These are phyloP conservation scores for Acrocephalus arundinaceus DNA, from an alignment of 2,113 vertebrate genomes.

Conservation along the genomic window DNA sequence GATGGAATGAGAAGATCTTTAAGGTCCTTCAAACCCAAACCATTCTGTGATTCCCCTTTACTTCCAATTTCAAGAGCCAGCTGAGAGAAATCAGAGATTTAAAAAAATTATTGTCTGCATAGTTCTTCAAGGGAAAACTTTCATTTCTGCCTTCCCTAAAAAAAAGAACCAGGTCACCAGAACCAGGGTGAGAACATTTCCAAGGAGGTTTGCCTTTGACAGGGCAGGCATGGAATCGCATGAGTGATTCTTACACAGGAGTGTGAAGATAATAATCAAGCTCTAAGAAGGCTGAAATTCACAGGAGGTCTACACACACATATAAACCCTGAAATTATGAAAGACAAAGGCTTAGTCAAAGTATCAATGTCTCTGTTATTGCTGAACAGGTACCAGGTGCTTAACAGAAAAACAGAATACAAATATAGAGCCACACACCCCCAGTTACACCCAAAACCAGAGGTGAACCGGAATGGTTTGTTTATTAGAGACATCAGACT, in stretches of 20 bases:
- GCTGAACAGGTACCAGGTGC: background rate
- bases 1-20: background rate
- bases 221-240: background rate
- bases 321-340: background rate
- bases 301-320: background rate
- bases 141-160: background rate
- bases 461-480: background rate
- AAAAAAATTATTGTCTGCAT: background rate
- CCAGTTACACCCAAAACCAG: background rate
- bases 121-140: background rate
- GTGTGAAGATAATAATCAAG: background rate
- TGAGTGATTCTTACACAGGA: background rate
- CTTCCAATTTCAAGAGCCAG: background rate
- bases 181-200: slow-evolving; percentile 28
- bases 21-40: background rate
- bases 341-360: background rate
- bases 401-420: background rate
- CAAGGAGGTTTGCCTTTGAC: background rate
- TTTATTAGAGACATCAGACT: background rate
- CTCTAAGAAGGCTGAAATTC: background rate
- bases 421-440: background rate
- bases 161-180: slow-evolving; percentile 11
- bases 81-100: background rate
- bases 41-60: background rate
- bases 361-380: background rate